Percentiles rank a stretch among this genome's conserved stretches.
phyloP scores from a whole-genome alignment of 2,797 vertebrate species.

The Platyrinchus mystaceus region DNA sequence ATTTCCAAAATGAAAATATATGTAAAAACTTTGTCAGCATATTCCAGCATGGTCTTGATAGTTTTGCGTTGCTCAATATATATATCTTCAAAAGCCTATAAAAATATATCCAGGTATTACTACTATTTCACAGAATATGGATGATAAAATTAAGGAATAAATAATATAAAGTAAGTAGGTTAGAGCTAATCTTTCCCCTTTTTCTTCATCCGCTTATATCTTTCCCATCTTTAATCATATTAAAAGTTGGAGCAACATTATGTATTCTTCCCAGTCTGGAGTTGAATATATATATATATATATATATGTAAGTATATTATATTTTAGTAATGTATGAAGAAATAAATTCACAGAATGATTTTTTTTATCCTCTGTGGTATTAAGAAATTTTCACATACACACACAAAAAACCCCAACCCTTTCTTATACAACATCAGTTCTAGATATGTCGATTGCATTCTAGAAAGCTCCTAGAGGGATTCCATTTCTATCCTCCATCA shows the following conservation, averaged over 20 bases:
- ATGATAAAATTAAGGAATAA: background rate
- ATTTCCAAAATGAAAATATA: slow-evolving; percentile 98
- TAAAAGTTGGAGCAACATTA: background rate
- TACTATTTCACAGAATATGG: background rate
- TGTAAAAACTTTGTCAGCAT: slow-evolving; percentile 95
- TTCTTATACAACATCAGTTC: background rate
- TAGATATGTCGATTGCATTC: background rate
- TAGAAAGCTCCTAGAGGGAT: background rate
- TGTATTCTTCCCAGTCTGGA: background rate
- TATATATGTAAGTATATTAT: background rate
- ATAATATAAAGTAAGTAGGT: background rate
- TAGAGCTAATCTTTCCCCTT: background rate
- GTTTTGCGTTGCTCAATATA: slow-evolving; percentile 88
- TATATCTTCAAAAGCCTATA: slow-evolving; percentile 95
- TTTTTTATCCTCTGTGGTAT: background rate
- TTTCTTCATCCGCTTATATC: background rate
- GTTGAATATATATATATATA: background rate
- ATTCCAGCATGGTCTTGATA: slow-evolving; percentile 90
- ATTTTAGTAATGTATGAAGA: background rate
- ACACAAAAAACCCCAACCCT: accelerated
- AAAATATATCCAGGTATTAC: background rate
- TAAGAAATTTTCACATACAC: background rate
- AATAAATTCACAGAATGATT: background rate
- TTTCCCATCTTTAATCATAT: background rate
- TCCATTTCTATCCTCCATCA: background rate